Evolutionary conservation across 2,113 vertebrate genomes (phyloP).

Genomic region (Pristiophorus japonicus): DNA sequence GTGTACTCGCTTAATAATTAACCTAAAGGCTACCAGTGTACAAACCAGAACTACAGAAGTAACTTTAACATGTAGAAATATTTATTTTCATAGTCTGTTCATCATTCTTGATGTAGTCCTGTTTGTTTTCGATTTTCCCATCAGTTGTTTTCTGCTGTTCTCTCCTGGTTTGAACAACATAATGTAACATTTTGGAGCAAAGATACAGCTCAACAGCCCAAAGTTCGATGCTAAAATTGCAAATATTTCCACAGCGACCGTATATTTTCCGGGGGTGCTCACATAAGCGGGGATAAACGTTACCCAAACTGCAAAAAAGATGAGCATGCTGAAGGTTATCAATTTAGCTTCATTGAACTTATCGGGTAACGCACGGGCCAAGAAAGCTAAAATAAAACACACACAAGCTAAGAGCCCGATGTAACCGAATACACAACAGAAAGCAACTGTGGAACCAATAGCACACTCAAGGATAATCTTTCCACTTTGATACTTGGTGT

Average conservation of each 20-base stretch:
- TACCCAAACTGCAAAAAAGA: background rate
- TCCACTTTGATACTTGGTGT: background rate
- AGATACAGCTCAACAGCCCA: no score
- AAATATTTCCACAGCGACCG: background rate
- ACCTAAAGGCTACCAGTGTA: no score
- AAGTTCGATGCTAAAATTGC: background rate
- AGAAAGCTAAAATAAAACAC: background rate
- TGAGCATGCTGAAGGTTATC: background rate
- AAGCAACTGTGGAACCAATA: background rate
- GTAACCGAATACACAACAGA: background rate
- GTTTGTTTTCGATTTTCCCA: no score
- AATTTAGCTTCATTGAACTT: background rate
- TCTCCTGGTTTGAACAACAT: no score
- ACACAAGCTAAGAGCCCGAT: background rate
- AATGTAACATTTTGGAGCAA: no score
- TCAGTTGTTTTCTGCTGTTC: no score
- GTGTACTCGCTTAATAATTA: no score
- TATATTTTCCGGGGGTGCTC: background rate
- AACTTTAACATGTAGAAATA: background rate
- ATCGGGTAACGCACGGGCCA: background rate
- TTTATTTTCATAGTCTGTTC: no score
- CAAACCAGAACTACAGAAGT: no score
- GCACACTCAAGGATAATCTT: conserved; percentile 10
- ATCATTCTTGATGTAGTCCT: no score
- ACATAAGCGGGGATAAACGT: background rate